Base-by-base conservation (phyloP, 2,113 vertebrate genomes). In the Pholis gunnellus region DNA sequence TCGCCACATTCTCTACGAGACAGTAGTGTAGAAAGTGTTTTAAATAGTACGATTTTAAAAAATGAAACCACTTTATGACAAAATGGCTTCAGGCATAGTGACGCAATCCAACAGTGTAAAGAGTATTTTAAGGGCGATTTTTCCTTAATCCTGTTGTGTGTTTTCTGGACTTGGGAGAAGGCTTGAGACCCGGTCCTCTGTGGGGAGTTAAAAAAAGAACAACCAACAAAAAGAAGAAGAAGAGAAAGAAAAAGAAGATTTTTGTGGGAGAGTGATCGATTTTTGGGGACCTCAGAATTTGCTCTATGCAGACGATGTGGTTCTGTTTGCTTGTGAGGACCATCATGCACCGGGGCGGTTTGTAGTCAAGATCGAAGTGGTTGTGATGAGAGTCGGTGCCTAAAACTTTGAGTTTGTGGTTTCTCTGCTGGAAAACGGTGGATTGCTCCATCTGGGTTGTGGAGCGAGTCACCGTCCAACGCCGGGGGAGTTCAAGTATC, bases 1-100 rank as follows among this genome's bases (percentile, higher is more conserved):
- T 48, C 48, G 2, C 1, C 15, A 20, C 48, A 8, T 20, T 50
- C 48, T 22, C 40, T 6, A 42, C 40, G 10, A 42, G 40, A 42
- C 40, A 11, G 40, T 42, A 3, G 40, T 11, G 11, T 42, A 42
- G 40, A 13, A 42, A 42, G 46, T 18, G 48, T 50, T 50, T 50
- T 50, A 20, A 50, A 50, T 2, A 50, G 48, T 20, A 50, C 0
- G 18, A 9, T 42, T 8, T 2, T 2, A 48, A 31, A 59, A 59
- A 31, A 59, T 50, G 0, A 52, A 9, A 78, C 79, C 50, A 70
- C 18, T 72, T 64, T 25, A 73, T 63, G 20, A 64, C 29, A 73
- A 63, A 73, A 81, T 82, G 25, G 22, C 59, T 65, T 22, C n/a
- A 31, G 42, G 22, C 40, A 44, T 70, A n/a, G 13, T 22, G 38